Percentiles rank a stretch among this genome's conserved stretches.
Conservation (phyloP, 37 sponge, comb jelly and placozoan genomes). For the Beroe forskalii region DNA sequence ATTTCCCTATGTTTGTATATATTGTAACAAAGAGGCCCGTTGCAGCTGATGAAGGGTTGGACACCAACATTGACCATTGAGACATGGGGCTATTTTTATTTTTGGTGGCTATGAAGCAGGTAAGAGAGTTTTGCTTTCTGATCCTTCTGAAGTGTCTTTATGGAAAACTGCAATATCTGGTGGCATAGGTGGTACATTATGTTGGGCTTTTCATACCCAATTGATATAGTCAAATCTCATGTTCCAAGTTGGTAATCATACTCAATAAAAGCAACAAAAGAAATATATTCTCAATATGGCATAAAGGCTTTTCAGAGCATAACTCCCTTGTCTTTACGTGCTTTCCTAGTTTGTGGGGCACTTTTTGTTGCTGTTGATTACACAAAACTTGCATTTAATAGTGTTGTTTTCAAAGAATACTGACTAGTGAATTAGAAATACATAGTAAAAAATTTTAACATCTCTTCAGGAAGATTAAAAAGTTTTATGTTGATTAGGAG, state of each 20-base stretch:
- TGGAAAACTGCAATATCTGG: constrained; percentile 46
- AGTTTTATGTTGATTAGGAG: no score
- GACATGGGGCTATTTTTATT: constrained; percentile 48
- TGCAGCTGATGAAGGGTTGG: constrained; percentile 25
- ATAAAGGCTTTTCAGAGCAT: not conserved
- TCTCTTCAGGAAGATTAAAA: no score
- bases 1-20: constrained; percentile 14
- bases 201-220: constrained; percentile 51
- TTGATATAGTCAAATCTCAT: constrained; percentile 26
- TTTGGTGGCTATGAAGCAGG: constrained; percentile 49
- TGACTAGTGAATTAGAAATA: not conserved
- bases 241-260: not conserved
- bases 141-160: constrained; percentile 8
- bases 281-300: not conserved
- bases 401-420: not conserved
- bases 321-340: not conserved
- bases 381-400: constrained; percentile 26
- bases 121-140: not conserved
- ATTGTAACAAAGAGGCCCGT: not conserved
- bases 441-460: no score
- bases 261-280: not conserved
- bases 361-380: constrained; percentile 36
- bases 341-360: constrained; percentile 15
- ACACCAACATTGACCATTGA: constrained; percentile 26
- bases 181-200: constrained; percentile 17